Evolutionary conservation across 2,797 vertebrate species (phyloP).

Genomic region (Dipus sagitta): DNA sequence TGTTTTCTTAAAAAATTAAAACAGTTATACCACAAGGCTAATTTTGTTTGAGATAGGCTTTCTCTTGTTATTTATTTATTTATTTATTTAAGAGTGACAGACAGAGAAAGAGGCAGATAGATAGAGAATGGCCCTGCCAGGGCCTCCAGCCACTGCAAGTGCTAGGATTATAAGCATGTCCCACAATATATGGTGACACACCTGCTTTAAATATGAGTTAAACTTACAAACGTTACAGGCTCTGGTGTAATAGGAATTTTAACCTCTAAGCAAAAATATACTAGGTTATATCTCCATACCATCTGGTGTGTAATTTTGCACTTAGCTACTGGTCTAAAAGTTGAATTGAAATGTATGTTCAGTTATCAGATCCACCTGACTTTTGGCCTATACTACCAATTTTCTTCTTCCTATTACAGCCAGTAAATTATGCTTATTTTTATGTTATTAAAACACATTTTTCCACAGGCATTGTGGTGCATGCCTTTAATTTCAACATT

Average conservation of each 20-base stretch:
- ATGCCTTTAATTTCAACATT: too few species aligned
- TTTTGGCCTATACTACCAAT: slow-evolving; percentile 48
- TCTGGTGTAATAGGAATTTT: slow-evolving; percentile 34
- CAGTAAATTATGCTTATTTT: slow-evolving; percentile 20
- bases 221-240: slow-evolving; percentile 37
- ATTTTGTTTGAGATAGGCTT: not conserved
- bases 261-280: slow-evolving; percentile 40
- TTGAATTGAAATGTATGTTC: slow-evolving; percentile 47
- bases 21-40: not conserved
- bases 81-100: too few species aligned
- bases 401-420: slow-evolving; percentile 16
- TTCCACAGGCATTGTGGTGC: too few species aligned
- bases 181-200: not conserved
- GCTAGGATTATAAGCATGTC: not conserved
- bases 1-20: slow-evolving; percentile 56
- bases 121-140: too few species aligned
- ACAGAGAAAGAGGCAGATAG: too few species aligned
- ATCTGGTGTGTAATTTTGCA: not conserved
- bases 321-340: slow-evolving; percentile 38
- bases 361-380: slow-evolving; percentile 2
- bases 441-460: not conserved
- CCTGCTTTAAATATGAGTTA: slow-evolving; percentile 55
- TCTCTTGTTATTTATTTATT: not conserved
- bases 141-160: not conserved
- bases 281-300: not conserved